A percentile compares a stretch with the other conserved stretches of the same genome.
Conservation (phyloP, 2,113 vertebrate species). For the Genyomyrus donnyi region DNA sequence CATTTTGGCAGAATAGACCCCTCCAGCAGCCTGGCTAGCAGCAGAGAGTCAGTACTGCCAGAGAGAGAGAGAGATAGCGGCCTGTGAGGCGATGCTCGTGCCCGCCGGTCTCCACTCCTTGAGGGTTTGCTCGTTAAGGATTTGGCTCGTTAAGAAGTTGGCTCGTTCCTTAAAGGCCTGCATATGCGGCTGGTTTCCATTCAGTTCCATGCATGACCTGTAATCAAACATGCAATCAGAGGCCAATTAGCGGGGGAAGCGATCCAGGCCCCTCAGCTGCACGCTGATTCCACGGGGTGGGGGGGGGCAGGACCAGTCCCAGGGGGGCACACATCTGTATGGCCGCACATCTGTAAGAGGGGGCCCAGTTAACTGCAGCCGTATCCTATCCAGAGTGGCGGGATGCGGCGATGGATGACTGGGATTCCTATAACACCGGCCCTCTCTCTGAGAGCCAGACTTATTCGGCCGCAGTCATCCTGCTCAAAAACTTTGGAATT, state of each 20-base stretch:
- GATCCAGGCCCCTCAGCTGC: neutral
- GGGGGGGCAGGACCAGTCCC: neutral
- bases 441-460: neutral
- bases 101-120: neutral
- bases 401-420: neutral
- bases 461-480: neutral
- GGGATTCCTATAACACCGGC: too few relatives aligned
- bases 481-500: neutral
- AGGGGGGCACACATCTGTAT: neutral
- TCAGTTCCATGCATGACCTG: conserved; percentile 1
- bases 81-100: neutral
- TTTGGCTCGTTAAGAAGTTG: conserved; percentile 10
- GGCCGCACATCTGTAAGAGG: neutral
- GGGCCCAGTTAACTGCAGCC: neutral
- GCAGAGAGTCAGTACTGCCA: neutral
- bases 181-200: neutral
- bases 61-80: neutral
- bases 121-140: neutral
- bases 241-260: neutral
- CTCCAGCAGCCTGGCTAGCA: neutral
- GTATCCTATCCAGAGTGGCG: neutral
- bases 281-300: neutral
- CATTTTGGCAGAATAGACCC: neutral
- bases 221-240: conserved; percentile 10
- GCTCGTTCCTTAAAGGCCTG: neutral